Evolutionary conservation across 2,888 invertebrate genomes (phyloP).

Genomic region (Leptinotarsa rubiginosa): DNA sequence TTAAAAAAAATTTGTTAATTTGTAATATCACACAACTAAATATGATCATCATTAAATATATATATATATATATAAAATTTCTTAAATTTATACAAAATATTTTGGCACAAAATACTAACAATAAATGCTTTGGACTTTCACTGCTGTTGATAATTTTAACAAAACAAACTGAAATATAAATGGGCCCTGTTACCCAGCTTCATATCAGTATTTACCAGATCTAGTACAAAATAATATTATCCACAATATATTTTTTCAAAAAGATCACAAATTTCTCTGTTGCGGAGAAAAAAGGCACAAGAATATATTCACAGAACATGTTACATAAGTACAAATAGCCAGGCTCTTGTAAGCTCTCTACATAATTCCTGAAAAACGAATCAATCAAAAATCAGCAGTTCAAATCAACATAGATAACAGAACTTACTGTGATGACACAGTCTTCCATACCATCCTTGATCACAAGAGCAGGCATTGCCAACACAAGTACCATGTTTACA

Average conservation of each 20-base stretch:
- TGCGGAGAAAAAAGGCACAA: neutral
- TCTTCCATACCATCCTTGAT: conserved; percentile 85
- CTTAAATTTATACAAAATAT: conserved; percentile 44
- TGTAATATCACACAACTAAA: conserved; percentile 24
- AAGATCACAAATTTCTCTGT: neutral
- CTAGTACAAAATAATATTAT: neutral
- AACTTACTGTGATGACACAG: conserved; percentile 81
- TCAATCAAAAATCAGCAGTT: conserved; percentile 23
- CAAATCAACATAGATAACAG: conserved; percentile 7
- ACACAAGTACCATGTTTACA: conserved; percentile 85
- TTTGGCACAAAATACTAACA: conserved; percentile 43
- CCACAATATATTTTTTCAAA: conserved; percentile 3
- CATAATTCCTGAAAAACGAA: conserved; percentile 48
- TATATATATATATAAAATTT: conserved; percentile 32
- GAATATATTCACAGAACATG: conserved; percentile 19
- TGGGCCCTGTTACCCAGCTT: conserved; percentile 10
- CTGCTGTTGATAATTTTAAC: conserved; percentile 32
- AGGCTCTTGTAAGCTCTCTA: conserved; percentile 23
- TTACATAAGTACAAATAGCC: conserved; percentile 16
- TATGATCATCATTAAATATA: conserved; percentile 30
- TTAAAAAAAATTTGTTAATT: conserved; percentile 31
- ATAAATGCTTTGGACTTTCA: conserved; percentile 38
- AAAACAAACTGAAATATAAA: conserved; percentile 27
- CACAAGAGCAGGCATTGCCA: conserved; percentile 80
- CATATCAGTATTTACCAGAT: conserved; percentile 11